These are phyloP conservation scores for Eupithecia inturbata DNA, from an alignment of 2,888 invertebrate genomes.

Conservation along the genomic window DNA sequence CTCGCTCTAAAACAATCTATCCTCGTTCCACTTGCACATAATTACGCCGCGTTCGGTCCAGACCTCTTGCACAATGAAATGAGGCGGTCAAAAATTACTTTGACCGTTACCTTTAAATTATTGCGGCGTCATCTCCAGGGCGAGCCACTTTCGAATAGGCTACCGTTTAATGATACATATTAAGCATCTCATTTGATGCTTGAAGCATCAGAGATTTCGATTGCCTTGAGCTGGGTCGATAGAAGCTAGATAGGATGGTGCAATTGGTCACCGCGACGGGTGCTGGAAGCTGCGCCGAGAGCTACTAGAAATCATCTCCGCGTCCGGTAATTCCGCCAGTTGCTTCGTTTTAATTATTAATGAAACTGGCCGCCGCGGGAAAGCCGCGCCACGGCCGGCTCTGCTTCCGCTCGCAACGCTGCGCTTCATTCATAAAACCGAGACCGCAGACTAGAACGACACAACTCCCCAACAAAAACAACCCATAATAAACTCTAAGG, in stretches of 20 bases:
- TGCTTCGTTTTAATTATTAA: constrained; percentile 83
- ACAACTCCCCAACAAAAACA: constrained; percentile 49
- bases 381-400: constrained; percentile 81
- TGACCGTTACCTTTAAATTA: constrained; percentile 70
- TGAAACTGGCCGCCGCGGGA: constrained; percentile 81
- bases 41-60: constrained; percentile 59
- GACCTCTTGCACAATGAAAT: constrained; percentile 72
- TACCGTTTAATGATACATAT: constrained; percentile 72
- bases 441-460: constrained; percentile 50
- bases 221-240: constrained; percentile 32
- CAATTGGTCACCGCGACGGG: constrained; percentile 24
- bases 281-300: constrained; percentile 60
- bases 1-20: constrained; percentile 61
- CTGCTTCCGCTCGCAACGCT: constrained; percentile 81
- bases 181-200: constrained; percentile 49
- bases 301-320: constrained; percentile 80
- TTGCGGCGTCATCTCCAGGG: constrained; percentile 64
- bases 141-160: constrained; percentile 59
- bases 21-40: constrained; percentile 55
- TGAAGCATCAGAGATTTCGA: constrained; percentile 39
- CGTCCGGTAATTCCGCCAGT: constrained; percentile 81
- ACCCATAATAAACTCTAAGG: constrained; percentile 59
- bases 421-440: constrained; percentile 83
- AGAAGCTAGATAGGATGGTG: constrained; percentile 39
- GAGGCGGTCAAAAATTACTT: constrained; percentile 73